Conservation (phyloP, 2,888 invertebrate genomes). For the Masnerella sp. region DNA sequence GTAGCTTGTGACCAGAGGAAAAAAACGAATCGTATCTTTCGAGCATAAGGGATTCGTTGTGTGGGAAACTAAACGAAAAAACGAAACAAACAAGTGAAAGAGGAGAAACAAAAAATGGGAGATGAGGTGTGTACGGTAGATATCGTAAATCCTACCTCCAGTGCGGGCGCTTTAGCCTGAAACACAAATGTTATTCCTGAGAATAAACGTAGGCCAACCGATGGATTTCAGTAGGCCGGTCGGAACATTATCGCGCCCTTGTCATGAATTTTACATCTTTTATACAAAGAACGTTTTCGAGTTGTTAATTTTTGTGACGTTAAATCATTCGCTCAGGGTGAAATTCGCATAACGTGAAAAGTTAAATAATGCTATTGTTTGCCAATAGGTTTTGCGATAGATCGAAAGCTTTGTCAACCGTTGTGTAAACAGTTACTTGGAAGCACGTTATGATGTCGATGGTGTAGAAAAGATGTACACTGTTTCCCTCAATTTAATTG, state of each 20-base stretch:
- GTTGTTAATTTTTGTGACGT: not conserved
- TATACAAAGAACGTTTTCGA: not conserved
- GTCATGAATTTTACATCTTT: slow-evolving; percentile 11
- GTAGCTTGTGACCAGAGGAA: slow-evolving; percentile 31
- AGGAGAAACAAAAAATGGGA: slow-evolving; percentile 53
- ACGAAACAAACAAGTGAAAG: slow-evolving; percentile 40
- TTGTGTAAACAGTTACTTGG: slow-evolving; percentile 18
- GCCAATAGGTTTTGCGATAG: slow-evolving; percentile 37
- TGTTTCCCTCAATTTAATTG: slow-evolving; percentile 16
- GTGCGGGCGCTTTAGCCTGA: slow-evolving; percentile 76
- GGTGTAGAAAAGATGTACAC: slow-evolving; percentile 14
- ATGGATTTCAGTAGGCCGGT: slow-evolving; percentile 43
- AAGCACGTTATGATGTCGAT: slow-evolving; percentile 27
- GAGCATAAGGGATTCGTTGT: slow-evolving; percentile 37
- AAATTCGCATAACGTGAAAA: slow-evolving; percentile 24
- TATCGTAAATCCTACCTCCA: slow-evolving; percentile 75
- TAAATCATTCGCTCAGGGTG: slow-evolving; percentile 9
- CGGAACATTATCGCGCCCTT: slow-evolving; percentile 19
- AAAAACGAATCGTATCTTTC: slow-evolving; percentile 29
- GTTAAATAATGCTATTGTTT: slow-evolving; percentile 37
- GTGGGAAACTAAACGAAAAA: slow-evolving; percentile 44
- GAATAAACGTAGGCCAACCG: slow-evolving; percentile 63
- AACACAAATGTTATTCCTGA: slow-evolving; percentile 76
- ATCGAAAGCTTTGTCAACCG: slow-evolving; percentile 27
- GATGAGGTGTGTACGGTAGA: slow-evolving; percentile 68